phyloP scores from a whole-genome alignment of 2,888 invertebrate genomes.

The Pammene fasciana region DNA sequence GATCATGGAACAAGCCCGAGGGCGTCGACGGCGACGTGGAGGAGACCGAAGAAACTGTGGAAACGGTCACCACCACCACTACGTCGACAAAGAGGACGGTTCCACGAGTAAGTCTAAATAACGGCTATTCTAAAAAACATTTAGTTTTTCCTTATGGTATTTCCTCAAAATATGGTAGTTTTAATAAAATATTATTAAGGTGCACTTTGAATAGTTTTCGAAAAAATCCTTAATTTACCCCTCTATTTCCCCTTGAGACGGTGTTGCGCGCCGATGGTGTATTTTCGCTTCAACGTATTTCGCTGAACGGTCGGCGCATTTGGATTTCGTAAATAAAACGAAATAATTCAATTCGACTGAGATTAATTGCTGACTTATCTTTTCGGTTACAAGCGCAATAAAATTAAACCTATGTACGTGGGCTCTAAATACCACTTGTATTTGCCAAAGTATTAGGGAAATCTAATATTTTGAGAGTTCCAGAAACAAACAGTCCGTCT shows the following conservation, averaged over 20 bases:
- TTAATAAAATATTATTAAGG: no score
- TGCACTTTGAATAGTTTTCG: no score
- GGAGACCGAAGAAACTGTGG: slow-evolving; percentile 68
- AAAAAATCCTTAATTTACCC: neutral
- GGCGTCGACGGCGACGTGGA: slow-evolving; percentile 58
- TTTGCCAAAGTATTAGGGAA: slow-evolving; percentile 12
- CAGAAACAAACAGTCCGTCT: slow-evolving; percentile 3
- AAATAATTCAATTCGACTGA: slow-evolving; percentile 44
- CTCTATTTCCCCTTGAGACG: slow-evolving; percentile 39
- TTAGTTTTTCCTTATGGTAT: no score
- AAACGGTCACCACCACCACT: slow-evolving; percentile 74
- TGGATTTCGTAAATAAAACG: slow-evolving; percentile 53
- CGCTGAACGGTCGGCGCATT: slow-evolving; percentile 48
- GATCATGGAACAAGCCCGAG: slow-evolving; percentile 68
- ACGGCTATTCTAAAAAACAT: neutral
- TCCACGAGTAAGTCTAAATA: slow-evolving; percentile 63
- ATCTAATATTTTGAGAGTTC: slow-evolving; percentile 5
- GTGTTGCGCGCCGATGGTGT: slow-evolving; percentile 61
- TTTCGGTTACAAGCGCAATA: slow-evolving; percentile 30
- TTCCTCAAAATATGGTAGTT: no score
- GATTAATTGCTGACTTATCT: slow-evolving; percentile 35
- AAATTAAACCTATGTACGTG: slow-evolving; percentile 24
- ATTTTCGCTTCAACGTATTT: slow-evolving; percentile 62
- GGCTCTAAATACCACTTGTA: slow-evolving; percentile 5
- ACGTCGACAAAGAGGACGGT: slow-evolving; percentile 56